Percentiles rank a stretch among this genome's conserved stretches.
Conservation (phyloP, 2,797 vertebrate genomes). For the Benthosema pterotum region DNA sequence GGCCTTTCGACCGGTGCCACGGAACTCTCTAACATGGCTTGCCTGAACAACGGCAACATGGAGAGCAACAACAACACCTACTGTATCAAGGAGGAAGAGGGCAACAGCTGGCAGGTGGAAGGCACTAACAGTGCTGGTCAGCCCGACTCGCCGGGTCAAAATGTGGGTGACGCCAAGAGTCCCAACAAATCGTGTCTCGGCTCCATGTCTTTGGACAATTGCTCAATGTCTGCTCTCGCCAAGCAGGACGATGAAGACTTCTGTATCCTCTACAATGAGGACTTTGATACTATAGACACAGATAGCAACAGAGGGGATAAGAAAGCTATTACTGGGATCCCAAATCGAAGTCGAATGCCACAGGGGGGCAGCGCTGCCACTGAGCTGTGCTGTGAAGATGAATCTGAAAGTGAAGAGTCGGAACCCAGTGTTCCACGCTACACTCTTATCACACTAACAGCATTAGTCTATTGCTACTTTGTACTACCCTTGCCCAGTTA, state of each 20-base stretch:
- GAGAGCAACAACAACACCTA: slow-evolving; percentile 92
- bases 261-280: slow-evolving; percentile 90
- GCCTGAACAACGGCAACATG: slow-evolving; percentile 85
- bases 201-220: slow-evolving; percentile 82
- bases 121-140: slow-evolving; percentile 54
- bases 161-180: slow-evolving; percentile 47
- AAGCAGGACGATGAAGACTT: slow-evolving; percentile 96
- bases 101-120: slow-evolving; percentile 82
- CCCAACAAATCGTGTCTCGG: slow-evolving; percentile 53
- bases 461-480: slow-evolving; percentile 90
- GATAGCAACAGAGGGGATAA: slow-evolving; percentile 66
- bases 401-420: slow-evolving; percentile 70
- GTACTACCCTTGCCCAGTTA: slow-evolving; percentile 91
- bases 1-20: slow-evolving; percentile 91
- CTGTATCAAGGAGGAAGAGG: slow-evolving; percentile 97
- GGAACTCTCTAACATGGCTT: slow-evolving; percentile 87
- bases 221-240: slow-evolving; percentile 87
- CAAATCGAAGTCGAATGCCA: slow-evolving; percentile 44
- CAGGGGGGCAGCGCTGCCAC: slow-evolving; percentile 55
- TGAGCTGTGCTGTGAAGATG: slow-evolving; percentile 76
- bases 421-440: slow-evolving; percentile 82
- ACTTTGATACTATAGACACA: slow-evolving; percentile 86
- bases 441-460: slow-evolving; percentile 83
- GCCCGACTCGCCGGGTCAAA: slow-evolving; percentile 33
- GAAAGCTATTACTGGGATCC: slow-evolving; percentile 31